Base-by-base conservation (phyloP, 1,140 invertebrate species). In the Drosophila albomicans region DNA sequence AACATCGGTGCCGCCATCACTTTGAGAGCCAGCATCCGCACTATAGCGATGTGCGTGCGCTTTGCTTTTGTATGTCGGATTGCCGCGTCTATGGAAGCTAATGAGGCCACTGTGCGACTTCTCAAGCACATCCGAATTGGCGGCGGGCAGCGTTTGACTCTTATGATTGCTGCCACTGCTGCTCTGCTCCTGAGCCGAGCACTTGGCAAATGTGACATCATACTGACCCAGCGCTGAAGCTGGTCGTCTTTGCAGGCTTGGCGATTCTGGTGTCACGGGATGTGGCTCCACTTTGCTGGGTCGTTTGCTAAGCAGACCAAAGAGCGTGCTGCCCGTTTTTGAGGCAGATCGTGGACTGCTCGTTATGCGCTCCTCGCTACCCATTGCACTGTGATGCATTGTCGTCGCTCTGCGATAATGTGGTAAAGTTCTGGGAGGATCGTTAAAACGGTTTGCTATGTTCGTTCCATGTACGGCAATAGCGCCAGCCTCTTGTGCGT, bases 31-130 rank as follows among this genome's bases (percentile, higher is more conserved):
- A 1, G 78, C 80, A 43, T 91, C 87, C 6, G 70, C 78, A 62
- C 91, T 92, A 43, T 91, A 86, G 5, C 79, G 91, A 70, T 82
- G 81, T n/a, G 72, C 51, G 35, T 91, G 84, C 7, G 41, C 54
- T 67, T 91, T 91, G 16, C 65, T 74, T 56, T 91, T 91, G 1
- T 78, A 66, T 1, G 68, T 66, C 1, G 89, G 64, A 54, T 91
- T 89, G 1, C 64, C 71, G 1, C 82, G 81, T 54, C 89, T 79
- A 35, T 91, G 89, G 38, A 91, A 86, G 69, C 81, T 88, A 1
- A 91, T 91, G 6, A 91, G 68, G 13, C 84, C 89, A 56, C 88
- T 91, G 67, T 91, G 79, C 32, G 88, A 89, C 43, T 91, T 91
- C 11, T 91, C 87, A 28, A 90, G 67, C 30, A 38, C 28, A 15